Evolutionary conservation across 2,797 vertebrate genomes (phyloP).

Genomic region (Streptopelia turtur): DNA sequence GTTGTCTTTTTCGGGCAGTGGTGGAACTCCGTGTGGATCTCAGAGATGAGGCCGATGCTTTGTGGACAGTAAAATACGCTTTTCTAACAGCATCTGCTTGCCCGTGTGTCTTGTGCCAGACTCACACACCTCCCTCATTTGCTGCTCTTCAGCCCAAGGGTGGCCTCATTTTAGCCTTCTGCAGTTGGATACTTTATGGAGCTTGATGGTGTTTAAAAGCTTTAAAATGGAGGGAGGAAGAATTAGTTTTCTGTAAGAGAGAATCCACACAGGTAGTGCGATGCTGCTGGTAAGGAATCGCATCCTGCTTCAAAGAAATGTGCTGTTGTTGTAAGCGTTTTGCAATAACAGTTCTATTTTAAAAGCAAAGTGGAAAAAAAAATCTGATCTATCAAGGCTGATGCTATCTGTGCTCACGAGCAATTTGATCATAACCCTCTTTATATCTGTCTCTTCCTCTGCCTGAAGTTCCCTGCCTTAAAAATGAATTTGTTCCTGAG

Average conservation of each 20-base stretch:
- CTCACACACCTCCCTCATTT: not conserved
- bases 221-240: not conserved
- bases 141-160: not conserved
- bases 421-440: slow-evolving; percentile 22
- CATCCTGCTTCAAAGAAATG: not conserved
- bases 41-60: not conserved
- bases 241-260: not conserved
- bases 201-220: not conserved
- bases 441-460: not conserved
- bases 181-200: not conserved
- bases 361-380: not conserved
- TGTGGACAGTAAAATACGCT: not conserved
- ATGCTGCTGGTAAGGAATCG: not conserved
- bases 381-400: not conserved
- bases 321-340: not conserved
- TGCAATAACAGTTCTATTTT: not conserved
- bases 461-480: slow-evolving; percentile 10
- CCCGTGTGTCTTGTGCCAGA: not conserved
- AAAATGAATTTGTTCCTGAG: slow-evolving; percentile 30
- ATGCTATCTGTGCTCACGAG: not conserved
- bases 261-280: rapidly evolving
- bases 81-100: not conserved
- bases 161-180: not conserved
- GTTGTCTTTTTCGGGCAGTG: slow-evolving; percentile 4
- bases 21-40: not conserved